Evolutionary conservation across 2,113 vertebrate genomes (phyloP).

Genomic region (Telmatochromis sp.): DNA sequence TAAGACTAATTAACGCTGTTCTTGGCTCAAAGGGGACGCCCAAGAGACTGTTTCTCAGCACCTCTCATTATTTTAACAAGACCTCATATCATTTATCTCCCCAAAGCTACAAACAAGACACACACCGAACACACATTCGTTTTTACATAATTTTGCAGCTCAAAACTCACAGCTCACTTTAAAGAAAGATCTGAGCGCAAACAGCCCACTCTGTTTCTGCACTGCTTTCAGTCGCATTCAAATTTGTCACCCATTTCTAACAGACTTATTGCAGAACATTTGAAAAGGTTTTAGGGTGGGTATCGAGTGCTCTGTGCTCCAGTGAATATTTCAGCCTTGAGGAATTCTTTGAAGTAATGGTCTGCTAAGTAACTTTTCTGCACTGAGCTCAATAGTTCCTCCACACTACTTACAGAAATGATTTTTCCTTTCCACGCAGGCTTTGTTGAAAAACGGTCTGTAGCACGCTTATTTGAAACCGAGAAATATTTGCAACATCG

Average conservation of each 20-base stretch:
- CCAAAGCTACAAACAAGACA: neutral
- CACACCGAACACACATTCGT: neutral
- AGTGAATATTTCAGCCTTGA: constrained; percentile 62
- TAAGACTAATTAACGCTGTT: neutral
- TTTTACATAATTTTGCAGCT: neutral
- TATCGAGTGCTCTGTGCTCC: constrained; percentile 55
- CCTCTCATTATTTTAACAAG: neutral
- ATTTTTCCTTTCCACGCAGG: constrained; percentile 44
- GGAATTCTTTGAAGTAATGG: constrained; percentile 68
- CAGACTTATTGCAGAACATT: constrained; percentile 54
- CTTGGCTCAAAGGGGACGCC: neutral
- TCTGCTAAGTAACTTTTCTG: constrained; percentile 68
- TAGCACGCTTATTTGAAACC: constrained; percentile 4
- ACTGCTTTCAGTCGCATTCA: neutral
- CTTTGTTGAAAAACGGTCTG: neutral
- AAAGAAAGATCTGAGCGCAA: neutral
- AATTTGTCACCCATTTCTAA: constrained; percentile 34
- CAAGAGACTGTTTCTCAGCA: constrained; percentile 1
- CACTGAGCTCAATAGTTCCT: constrained; percentile 66
- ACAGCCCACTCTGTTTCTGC: neutral
- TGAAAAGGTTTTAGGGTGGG: constrained; percentile 39
- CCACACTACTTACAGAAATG: constrained; percentile 56
- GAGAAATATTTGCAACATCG: constrained; percentile 5
- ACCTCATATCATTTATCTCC: neutral
- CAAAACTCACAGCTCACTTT: neutral